Percentiles rank a stretch among this genome's conserved stretches.
Conservation (phyloP, 1,140 invertebrate genomes). For the Episyrphus balteatus region DNA sequence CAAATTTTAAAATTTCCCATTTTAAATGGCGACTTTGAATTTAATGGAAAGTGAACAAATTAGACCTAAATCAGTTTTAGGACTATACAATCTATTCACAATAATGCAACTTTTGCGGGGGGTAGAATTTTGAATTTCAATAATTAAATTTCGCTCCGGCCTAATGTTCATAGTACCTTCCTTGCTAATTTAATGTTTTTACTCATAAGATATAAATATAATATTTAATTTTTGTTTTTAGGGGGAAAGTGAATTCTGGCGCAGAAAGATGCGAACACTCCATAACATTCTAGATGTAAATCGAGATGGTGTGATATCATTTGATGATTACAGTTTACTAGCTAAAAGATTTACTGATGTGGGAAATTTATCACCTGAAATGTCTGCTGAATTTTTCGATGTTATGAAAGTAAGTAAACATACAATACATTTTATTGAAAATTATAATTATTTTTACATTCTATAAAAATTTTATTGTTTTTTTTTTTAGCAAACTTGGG, state of each 20-base stretch:
- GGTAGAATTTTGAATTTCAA: background rate
- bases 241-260: slow-evolving; percentile 76
- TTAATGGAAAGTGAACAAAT: too few relatives aligned
- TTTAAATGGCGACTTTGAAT: too few relatives aligned
- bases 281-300: slow-evolving; percentile 71
- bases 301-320: slow-evolving; percentile 74
- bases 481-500: slow-evolving; percentile 56
- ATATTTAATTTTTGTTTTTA: slow-evolving; percentile 38
- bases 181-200: background rate
- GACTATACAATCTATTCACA: background rate
- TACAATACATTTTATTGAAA: background rate
- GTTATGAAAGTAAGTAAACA: slow-evolving; percentile 47
- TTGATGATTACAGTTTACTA: slow-evolving; percentile 64
- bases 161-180: background rate
- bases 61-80: background rate
- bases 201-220: too few relatives aligned
- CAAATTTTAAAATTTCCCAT: too few relatives aligned
- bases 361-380: slow-evolving; percentile 52
- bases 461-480: slow-evolving; percentile 14
- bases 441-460: background rate
- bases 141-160: background rate
- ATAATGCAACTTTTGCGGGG: background rate
- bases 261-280: slow-evolving; percentile 73
- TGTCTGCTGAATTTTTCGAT: slow-evolving; percentile 51
- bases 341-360: slow-evolving; percentile 59